Evolutionary conservation across 1,140 invertebrate genomes (phyloP), one percentile per base, ranked within the genome.

Genomic region (Heliconius melpomene): DNA sequence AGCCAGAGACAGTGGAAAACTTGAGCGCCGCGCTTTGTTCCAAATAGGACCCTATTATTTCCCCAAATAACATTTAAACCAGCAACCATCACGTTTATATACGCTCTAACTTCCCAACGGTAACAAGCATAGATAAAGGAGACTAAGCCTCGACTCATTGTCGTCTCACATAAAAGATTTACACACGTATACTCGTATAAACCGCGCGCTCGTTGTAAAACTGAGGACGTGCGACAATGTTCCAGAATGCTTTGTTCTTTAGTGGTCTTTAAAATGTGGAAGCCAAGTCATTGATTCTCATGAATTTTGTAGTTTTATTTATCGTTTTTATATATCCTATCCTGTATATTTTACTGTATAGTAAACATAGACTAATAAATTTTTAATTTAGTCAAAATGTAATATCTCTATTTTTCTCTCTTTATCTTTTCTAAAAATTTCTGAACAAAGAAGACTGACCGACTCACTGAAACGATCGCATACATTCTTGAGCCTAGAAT

Each of bases 181-280:
- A 66, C 60, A 66, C 60, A 11, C 11, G 60, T 66, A 66, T 26
- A n/a, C n/a, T n/a, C n/a, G n/a, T n/a, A 66, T 66, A 66, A 29
- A 66, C 23, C 60, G 60, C 60, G 60, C 26, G 9, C 3, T 66
- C 60, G 26, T 66, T 66, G 26, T 66, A 66, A 66, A 66, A 66
- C 60, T 29, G 60, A 66, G 60, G 26, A 29, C 60, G 60, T 66
- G 23, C 26, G 60, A 66, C 60, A 66, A 66, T 66, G 60, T 66
- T 13, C 11, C 60, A 29, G 13, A 23, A 66, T 9, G 9, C n/a
- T 29, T 66, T 66, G 23, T 66, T 66, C 60, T 66, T 66, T 66
- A 66, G 11, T 26, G 26, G 9, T 16, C 8, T 66, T 66, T 66
- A 66, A 66, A 66, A 66, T 26, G 26, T 23, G 9, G 13, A n/a